phyloP scores from a whole-genome alignment of 2,113 vertebrate genomes.

The Sterna hirundo region DNA sequence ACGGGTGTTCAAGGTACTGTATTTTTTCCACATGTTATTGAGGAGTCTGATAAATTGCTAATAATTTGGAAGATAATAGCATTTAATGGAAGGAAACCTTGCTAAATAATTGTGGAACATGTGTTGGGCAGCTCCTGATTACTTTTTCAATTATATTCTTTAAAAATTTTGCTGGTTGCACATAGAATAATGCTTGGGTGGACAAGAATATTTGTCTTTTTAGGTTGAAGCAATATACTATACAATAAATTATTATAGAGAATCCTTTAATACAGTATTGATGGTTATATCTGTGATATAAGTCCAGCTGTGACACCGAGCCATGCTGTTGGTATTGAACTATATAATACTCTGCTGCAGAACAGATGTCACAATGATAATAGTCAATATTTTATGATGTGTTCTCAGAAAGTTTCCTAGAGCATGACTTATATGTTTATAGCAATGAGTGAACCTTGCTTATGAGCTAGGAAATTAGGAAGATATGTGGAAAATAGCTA shows the following conservation, averaged over 20 bases:
- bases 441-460: not conserved
- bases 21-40: not conserved
- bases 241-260: not conserved
- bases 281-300: not conserved
- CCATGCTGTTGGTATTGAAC: not conserved
- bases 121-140: not conserved
- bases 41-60: not conserved
- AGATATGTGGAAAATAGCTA: slow-evolving; percentile 4
- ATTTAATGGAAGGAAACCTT: not conserved
- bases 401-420: slow-evolving; percentile 1
- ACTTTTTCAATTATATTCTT: not conserved
- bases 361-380: slow-evolving; percentile 30
- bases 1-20: not conserved
- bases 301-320: not conserved
- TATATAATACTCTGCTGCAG: not conserved
- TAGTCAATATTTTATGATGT: not conserved
- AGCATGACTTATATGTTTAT: not conserved
- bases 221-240: not conserved
- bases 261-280: not conserved
- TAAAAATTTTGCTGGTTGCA: not conserved
- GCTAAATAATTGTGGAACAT: not conserved
- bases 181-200: not conserved
- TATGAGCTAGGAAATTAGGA: not conserved
- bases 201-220: not conserved
- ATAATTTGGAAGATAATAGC: not conserved